Conservation (phyloP, 2,888 invertebrate species). For the Catonia carolina region DNA sequence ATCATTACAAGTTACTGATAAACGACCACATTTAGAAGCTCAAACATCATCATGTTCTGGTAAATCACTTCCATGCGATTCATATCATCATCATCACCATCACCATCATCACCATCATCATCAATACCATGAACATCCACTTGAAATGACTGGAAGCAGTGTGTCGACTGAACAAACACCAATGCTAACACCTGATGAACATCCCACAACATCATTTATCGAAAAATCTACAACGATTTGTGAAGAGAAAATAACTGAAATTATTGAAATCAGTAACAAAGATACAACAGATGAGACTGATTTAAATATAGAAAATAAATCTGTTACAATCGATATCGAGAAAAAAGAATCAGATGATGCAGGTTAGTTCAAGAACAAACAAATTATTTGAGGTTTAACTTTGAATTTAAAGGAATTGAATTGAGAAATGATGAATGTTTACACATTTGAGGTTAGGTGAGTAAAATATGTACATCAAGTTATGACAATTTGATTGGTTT, state of each 20-base stretch:
- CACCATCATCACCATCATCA: not conserved
- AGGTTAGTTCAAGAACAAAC: too few relatives aligned
- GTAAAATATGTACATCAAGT: too few relatives aligned
- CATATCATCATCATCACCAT: not conserved
- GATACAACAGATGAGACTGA: not conserved
- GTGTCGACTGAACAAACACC: slow-evolving; percentile 3
- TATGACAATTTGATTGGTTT: too few relatives aligned
- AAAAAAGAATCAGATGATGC: too few relatives aligned
- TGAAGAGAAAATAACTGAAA: too few relatives aligned
- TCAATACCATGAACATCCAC: too few relatives aligned
- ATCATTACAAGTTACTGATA: not conserved
- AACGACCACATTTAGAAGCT: not conserved
- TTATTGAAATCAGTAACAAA: too few relatives aligned
- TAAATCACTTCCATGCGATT: not conserved
- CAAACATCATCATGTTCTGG: not conserved
- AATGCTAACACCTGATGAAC: slow-evolving; percentile 1
- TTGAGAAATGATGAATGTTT: not conserved
- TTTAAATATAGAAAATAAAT: too few relatives aligned
- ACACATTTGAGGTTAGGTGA: not conserved
- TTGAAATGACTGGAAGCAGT: not conserved
- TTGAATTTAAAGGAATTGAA: not conserved
- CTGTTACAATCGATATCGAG: too few relatives aligned
- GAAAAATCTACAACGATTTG: not conserved
- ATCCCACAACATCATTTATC: not conserved
- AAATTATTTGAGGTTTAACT: too few relatives aligned